These are phyloP conservation scores for Hemicrepidius hirtus DNA, from an alignment of 2,888 invertebrate species.

Conservation along the genomic window DNA sequence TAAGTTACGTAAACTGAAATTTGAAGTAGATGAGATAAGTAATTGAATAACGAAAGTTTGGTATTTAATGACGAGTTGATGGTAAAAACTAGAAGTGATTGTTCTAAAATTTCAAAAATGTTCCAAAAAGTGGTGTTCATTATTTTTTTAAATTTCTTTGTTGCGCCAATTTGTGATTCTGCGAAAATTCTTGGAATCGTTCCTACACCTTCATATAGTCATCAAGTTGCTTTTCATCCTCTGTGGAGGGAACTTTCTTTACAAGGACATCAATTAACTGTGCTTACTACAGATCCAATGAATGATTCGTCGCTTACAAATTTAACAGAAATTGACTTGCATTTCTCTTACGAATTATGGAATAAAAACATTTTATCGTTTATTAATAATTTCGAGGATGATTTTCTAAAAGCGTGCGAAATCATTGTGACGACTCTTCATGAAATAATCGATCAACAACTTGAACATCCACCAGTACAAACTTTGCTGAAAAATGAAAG, in stretches of 20 bases:
- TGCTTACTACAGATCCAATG: slow-evolving; percentile 71
- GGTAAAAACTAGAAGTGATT: too few species aligned
- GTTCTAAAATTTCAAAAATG: too few species aligned
- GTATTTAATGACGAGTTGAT: too few species aligned
- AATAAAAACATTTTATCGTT: too few species aligned
- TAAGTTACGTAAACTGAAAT: too few species aligned
- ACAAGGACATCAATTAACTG: slow-evolving; percentile 72
- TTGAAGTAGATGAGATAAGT: too few species aligned
- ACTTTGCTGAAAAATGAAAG: slow-evolving; percentile 62
- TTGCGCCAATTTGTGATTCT: slow-evolving; percentile 54
- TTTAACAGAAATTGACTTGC: slow-evolving; percentile 69
- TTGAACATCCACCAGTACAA: slow-evolving; percentile 61
- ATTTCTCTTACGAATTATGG: slow-evolving; percentile 61
- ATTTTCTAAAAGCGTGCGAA: too few species aligned
- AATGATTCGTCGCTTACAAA: slow-evolving; percentile 67
- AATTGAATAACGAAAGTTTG: too few species aligned
- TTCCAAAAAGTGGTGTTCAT: too few species aligned
- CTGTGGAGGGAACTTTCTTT: slow-evolving; percentile 70
- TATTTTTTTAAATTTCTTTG: too few species aligned
- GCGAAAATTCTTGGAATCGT: slow-evolving; percentile 70
- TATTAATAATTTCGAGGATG: too few species aligned
- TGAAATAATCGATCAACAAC: slow-evolving; percentile 10
- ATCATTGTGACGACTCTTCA: background rate
- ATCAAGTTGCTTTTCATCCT: slow-evolving; percentile 71
- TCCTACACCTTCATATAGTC: slow-evolving; percentile 72